Evolutionary conservation across 2,113 vertebrate species (phyloP).

Genomic region (Romanogobio albipinnatus): DNA sequence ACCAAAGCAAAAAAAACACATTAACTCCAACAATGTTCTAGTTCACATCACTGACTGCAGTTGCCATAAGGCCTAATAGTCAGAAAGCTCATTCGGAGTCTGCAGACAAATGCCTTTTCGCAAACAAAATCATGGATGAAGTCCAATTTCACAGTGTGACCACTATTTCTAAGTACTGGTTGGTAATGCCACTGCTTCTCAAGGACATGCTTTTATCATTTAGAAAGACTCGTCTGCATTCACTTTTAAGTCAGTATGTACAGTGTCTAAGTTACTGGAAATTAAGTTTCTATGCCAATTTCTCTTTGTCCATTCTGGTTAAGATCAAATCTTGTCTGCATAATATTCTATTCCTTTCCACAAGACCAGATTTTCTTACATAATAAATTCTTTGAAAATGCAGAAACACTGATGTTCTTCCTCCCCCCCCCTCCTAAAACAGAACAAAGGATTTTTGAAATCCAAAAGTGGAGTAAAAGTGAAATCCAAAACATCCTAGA

Average conservation of each 20-base stretch:
- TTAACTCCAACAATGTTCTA: neutral
- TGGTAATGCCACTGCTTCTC: conserved; percentile 6
- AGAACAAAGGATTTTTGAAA: neutral
- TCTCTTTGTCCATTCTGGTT: neutral
- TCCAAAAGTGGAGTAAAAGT: neutral
- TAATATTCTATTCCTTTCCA: neutral
- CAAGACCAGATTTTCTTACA: neutral
- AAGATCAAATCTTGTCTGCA: neutral
- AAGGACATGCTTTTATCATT: conserved; percentile 5
- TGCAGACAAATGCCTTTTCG: conserved; percentile 3
- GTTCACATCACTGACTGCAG: neutral
- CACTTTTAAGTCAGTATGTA: neutral
- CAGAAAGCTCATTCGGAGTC: neutral
- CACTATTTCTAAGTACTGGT: neutral
- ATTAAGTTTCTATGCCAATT: neutral
- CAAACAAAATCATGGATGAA: conserved; percentile 12
- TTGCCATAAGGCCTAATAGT: neutral
- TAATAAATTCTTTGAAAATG: neutral
- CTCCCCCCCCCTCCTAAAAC: no score
- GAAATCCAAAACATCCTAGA: no score
- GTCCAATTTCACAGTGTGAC: conserved; percentile 18
- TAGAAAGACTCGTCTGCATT: neutral
- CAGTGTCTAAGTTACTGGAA: conserved; percentile 17
- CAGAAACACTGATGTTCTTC: neutral
- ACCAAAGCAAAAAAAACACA: neutral